Base-by-base conservation (phyloP, 2,888 invertebrate genomes). In the Mythimna lalbum region DNA sequence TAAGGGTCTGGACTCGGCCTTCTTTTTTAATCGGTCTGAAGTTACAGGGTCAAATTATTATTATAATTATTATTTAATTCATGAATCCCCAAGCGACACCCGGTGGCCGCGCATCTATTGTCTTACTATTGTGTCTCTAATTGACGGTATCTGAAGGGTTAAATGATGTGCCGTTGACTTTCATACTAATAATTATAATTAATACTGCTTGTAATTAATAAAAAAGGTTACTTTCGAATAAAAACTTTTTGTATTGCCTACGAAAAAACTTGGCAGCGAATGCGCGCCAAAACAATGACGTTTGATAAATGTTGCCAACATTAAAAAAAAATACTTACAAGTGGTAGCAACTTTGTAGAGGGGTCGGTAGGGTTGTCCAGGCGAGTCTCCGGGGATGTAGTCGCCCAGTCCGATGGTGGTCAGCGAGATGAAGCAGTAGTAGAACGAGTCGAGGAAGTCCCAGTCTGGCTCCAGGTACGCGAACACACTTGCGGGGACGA, bases 391-490 rank as follows among this genome's bases (percentile, higher is more conserved):
- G 0, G 98, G 98, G 81, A 98, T 98, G 94, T 98, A 98, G 93
- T 99, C 99, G 0, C 98, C 98, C 4, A 99, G 96, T 19, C 98
- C 98, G 87, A 99, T 98, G 77, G 98, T 98, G 33, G 98, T 98
- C 80, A 99, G 95, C 19, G 98, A 98, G 86, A 99, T 98, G 95
- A 98, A 98, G 93, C 98, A 98, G 93, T 98, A 99, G 94, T 99
- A 99, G 89, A 99, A 97, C 0, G 98, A 97, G 94, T 99, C 99
- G 81, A 99, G 95, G 91, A 97, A 98, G 90, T 97, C 97, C 98
- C 98, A 98, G 12, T 97, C 97, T 0, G 97, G 97, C 92, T 99
- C 99, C 76, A 99, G 91, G 61, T 94, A 92, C 23, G 97, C 96
- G 93, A 98, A 98, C 59, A 97, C 94, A 43, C 96, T 96, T 0